phyloP scores from a whole-genome alignment of 2,113 vertebrate species.

The Podilymbus podiceps region DNA sequence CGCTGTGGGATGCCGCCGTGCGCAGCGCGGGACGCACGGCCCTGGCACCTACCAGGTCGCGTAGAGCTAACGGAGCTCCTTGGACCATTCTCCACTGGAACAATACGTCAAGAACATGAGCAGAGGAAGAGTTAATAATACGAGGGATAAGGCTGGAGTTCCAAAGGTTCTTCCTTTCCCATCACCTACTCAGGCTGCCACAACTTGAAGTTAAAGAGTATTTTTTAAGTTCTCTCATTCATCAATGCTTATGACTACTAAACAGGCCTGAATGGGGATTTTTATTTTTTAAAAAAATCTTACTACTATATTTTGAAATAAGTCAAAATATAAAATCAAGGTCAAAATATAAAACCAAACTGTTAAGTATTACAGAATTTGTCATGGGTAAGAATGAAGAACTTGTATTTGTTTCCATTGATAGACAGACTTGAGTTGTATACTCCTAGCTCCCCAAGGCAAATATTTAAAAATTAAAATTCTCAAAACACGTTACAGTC shows the following conservation, averaged over 20 bases:
- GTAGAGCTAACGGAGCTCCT: rapidly evolving
- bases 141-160: rapidly evolving
- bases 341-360: neutral
- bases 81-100: neutral
- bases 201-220: neutral
- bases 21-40: rapidly evolving
- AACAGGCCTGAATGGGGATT: neutral
- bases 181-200: neutral
- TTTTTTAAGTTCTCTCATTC: neutral
- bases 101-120: rapidly evolving
- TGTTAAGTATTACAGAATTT: neutral
- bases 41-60: rapidly evolving
- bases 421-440: neutral
- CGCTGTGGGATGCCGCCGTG: neutral
- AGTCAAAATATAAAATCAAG: neutral
- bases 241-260: neutral
- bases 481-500: neutral
- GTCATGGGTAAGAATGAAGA: neutral
- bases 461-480: neutral
- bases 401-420: neutral
- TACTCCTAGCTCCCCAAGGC: neutral
- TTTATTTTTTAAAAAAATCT: neutral
- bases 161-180: neutral
- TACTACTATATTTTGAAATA: neutral
- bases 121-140: neutral